phyloP scores from a whole-genome alignment of 2,113 vertebrate species.

The Etia nguti region DNA sequence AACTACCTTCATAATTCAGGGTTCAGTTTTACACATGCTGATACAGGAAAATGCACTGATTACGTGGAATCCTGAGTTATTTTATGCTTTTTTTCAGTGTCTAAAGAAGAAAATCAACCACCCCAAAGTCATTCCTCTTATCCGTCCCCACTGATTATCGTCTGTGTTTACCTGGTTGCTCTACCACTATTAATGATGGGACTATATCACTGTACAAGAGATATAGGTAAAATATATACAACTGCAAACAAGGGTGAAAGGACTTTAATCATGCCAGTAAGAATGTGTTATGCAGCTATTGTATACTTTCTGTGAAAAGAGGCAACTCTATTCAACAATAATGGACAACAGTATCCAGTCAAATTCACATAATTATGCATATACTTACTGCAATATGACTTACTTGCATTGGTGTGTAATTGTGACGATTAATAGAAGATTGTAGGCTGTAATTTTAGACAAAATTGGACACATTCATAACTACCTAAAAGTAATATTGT shows the following conservation, averaged over 20 bases:
- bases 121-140: not conserved
- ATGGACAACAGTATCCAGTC: not conserved
- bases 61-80: accelerated
- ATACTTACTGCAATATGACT: too few relatives aligned
- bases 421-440: too few relatives aligned
- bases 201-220: not conserved
- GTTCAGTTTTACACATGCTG: not conserved
- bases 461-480: too few relatives aligned
- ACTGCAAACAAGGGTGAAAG: too few relatives aligned
- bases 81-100: not conserved
- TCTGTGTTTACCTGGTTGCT: not conserved
- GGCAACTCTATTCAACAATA: not conserved
- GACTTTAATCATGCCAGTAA: not conserved
- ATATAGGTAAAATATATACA: not conserved
- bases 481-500: too few relatives aligned
- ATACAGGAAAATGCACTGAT: accelerated
- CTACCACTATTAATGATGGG: not conserved
- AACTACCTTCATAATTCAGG: not conserved
- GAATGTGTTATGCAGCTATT: not conserved
- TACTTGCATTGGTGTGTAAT: not conserved
- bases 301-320: not conserved
- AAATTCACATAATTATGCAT: too few relatives aligned
- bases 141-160: not conserved
- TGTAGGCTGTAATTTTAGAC: too few relatives aligned
- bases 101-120: accelerated